These are phyloP conservation scores for Drosophila tani DNA, from an alignment of 1,140 invertebrate genomes.

Conservation along the genomic window DNA sequence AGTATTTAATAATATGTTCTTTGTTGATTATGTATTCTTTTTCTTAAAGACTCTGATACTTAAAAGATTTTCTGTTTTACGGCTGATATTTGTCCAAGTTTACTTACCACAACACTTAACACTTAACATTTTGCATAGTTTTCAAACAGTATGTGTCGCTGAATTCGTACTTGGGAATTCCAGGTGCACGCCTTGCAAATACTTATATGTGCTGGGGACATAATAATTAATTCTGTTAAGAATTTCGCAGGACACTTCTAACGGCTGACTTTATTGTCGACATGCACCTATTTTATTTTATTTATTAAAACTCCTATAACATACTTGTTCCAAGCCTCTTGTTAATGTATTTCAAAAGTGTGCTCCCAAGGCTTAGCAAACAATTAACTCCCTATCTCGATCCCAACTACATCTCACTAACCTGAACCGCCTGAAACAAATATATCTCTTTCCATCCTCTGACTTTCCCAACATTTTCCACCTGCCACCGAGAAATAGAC, in stretches of 20 bases:
- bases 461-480: constrained; percentile 62
- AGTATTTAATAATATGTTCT: background rate
- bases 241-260: no score
- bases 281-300: background rate
- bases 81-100: no score
- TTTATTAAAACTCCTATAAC: background rate
- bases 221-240: no score
- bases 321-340: background rate
- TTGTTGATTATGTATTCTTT: background rate
- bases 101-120: no score
- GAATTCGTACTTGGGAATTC: background rate
- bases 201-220: no score
- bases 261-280: background rate
- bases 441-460: constrained; percentile 14
- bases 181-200: background rate
- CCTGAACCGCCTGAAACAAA: constrained; percentile 10
- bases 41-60: background rate
- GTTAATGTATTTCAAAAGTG: background rate
- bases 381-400: constrained; percentile 22
- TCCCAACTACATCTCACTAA: constrained; percentile 41
- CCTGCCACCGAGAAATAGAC: constrained; percentile 32
- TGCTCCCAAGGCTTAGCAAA: constrained; percentile 13
- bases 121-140: no score
- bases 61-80: background rate
- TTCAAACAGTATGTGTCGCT: background rate